phyloP scores from a whole-genome alignment of 2,797 vertebrate genomes.

The Lycodopsis pacificus region DNA sequence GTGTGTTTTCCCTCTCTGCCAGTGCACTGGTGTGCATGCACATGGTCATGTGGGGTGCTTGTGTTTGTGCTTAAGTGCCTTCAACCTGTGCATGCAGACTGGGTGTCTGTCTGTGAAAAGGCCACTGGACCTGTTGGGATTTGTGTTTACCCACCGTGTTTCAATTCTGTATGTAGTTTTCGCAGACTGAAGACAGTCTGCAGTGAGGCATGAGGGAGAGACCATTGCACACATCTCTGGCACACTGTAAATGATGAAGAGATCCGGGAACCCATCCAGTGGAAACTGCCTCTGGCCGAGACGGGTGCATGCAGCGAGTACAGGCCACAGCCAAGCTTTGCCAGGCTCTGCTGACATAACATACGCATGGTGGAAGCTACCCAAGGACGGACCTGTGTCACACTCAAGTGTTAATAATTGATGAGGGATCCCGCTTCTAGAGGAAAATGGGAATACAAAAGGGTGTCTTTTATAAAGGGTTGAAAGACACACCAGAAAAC shows the following conservation, averaged over 20 bases:
- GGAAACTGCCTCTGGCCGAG: slow-evolving; percentile 70
- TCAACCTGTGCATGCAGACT: slow-evolving; percentile 39
- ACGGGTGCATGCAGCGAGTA: slow-evolving; percentile 50
- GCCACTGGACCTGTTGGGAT: slow-evolving; percentile 69
- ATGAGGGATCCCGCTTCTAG: neutral
- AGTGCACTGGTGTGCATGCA: neutral
- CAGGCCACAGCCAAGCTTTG: slow-evolving; percentile 39
- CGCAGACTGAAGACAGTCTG: slow-evolving; percentile 63
- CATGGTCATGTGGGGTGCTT: neutral
- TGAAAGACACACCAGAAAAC: neutral
- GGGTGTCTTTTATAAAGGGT: neutral
- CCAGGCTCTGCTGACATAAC: slow-evolving; percentile 47
- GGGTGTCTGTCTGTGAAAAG: slow-evolving; percentile 66
- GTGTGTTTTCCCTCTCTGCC: slow-evolving; percentile 22
- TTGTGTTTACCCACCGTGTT: slow-evolving; percentile 55
- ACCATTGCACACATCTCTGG: slow-evolving; percentile 78
- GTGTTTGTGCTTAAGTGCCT: slow-evolving; percentile 47
- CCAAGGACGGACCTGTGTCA: slow-evolving; percentile 29
- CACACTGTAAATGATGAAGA: slow-evolving; percentile 79
- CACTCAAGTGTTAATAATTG: slow-evolving; percentile 47
- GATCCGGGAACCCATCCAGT: slow-evolving; percentile 73
- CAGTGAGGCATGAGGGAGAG: slow-evolving; percentile 73
- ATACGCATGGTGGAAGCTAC: slow-evolving; percentile 28
- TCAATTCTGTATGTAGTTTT: slow-evolving; percentile 74
- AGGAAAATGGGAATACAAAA: slow-evolving; percentile 23